phyloP scores from a whole-genome alignment of 2,797 vertebrate genomes.

The Falco cherrug region DNA sequence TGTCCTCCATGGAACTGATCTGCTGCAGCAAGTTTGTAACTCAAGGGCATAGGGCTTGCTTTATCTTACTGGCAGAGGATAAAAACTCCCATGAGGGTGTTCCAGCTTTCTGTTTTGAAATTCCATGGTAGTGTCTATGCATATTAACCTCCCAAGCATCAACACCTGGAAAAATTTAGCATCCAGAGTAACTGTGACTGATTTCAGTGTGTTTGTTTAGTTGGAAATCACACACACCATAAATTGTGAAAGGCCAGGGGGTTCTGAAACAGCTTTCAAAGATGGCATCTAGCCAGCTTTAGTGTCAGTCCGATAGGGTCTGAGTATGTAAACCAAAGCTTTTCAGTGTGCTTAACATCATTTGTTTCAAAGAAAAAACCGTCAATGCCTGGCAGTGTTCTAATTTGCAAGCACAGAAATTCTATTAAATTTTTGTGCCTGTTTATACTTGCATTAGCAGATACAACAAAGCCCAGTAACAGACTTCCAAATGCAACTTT shows the following conservation, averaged over 20 bases:
- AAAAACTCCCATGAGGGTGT: background rate
- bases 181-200: background rate
- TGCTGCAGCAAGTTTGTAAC: background rate
- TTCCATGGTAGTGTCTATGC: background rate
- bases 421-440: background rate
- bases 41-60: background rate
- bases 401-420: background rate
- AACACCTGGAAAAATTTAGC: background rate
- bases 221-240: background rate
- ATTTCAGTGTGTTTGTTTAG: background rate
- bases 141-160: background rate
- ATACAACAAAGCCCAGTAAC: background rate
- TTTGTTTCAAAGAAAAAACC: background rate
- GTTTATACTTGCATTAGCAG: background rate
- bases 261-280: background rate
- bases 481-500: background rate
- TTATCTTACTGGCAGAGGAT: background rate
- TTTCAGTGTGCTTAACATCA: background rate
- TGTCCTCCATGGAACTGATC: background rate
- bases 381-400: background rate
- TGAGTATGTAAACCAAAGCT: background rate
- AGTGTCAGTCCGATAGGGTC: background rate
- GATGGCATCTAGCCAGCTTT: background rate
- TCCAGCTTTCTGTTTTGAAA: background rate
- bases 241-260: background rate